phyloP scores from a whole-genome alignment of 1,140 invertebrate genomes.

The Lethrus apterus region DNA sequence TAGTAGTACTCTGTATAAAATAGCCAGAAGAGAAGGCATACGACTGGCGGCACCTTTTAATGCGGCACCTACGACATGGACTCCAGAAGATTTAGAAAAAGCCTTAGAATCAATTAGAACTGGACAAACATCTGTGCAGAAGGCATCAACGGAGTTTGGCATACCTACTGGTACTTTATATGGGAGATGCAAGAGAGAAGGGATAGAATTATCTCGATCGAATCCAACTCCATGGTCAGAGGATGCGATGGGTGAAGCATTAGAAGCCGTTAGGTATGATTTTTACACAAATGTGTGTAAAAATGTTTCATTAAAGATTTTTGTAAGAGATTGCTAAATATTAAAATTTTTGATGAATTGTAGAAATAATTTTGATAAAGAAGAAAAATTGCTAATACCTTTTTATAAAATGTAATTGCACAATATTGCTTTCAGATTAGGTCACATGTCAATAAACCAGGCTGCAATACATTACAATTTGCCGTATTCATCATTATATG shows the following conservation, averaged over 20 bases:
- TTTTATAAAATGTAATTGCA: too few relatives aligned
- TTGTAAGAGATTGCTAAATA: too few relatives aligned
- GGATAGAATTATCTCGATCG: constrained; percentile 76
- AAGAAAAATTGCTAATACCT: too few relatives aligned
- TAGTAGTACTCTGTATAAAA: constrained; percentile 84
- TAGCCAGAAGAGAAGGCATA: constrained; percentile 80
- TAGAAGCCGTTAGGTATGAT: constrained; percentile 73
- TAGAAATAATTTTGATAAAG: too few relatives aligned
- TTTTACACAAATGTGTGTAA: background rate
- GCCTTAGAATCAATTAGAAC: constrained; percentile 75
- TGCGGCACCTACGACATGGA: constrained; percentile 84
- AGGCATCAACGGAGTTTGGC: constrained; percentile 74
- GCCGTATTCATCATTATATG: constrained; percentile 82
- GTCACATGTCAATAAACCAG: constrained; percentile 89
- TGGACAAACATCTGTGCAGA: constrained; percentile 76
- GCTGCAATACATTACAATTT: constrained; percentile 87
- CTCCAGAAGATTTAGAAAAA: constrained; percentile 70
- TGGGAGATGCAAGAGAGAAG: constrained; percentile 78
- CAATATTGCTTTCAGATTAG: constrained; percentile 51
- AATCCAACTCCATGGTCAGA: constrained; percentile 86
- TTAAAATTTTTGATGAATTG: too few relatives aligned
- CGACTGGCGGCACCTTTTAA: constrained; percentile 80
- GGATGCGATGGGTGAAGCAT: constrained; percentile 79
- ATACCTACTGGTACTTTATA: constrained; percentile 81
- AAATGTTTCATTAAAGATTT: too few relatives aligned